A percentile compares a stretch with the other conserved stretches of the same genome.
Evolutionary conservation across 2,797 vertebrate genomes (phyloP).

Genomic region (Ctenosaura bakeri): DNA sequence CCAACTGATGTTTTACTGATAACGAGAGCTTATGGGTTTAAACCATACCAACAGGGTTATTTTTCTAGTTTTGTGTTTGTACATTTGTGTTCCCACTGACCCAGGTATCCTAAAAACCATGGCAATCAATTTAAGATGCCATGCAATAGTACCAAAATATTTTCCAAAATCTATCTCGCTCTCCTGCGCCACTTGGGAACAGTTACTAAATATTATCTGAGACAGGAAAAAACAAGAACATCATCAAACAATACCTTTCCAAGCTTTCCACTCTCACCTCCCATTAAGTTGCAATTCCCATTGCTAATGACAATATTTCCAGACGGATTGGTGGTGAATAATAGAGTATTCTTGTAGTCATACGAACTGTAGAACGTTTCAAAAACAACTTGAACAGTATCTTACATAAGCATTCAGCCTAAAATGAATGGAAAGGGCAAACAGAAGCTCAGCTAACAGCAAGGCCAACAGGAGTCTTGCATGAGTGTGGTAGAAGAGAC

Average conservation of each 20-base stretch:
- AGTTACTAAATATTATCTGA: slow-evolving; percentile 10
- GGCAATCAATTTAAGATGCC: slow-evolving; percentile 32
- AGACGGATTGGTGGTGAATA: not conserved
- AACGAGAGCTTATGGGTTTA: slow-evolving; percentile 25
- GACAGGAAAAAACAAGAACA: not conserved
- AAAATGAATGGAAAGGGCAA: not conserved
- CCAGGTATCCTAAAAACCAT: slow-evolving; percentile 26
- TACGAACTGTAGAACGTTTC: not conserved
- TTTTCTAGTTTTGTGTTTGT: slow-evolving; percentile 19
- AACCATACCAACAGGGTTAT: not conserved
- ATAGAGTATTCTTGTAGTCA: not conserved
- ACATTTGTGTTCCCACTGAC: slow-evolving; percentile 6
- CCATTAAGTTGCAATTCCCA: not conserved
- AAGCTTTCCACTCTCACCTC: not conserved
- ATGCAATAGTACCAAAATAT: slow-evolving; percentile 22
- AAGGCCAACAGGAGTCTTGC: no score
- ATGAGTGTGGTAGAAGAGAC: no score
- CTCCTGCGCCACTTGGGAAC: not conserved
- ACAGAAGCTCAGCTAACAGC: no score
- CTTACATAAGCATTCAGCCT: not conserved
- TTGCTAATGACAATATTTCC: slow-evolving; percentile 6
- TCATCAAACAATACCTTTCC: not conserved
- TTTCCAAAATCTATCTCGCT: slow-evolving; percentile 26
- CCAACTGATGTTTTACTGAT: slow-evolving; percentile 36
- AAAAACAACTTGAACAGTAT: not conserved